A percentile compares a stretch with the other conserved stretches of the same genome.
Evolutionary conservation across 2,113 vertebrate species (phyloP).

Genomic region (Cheirogaleus medius): DNA sequence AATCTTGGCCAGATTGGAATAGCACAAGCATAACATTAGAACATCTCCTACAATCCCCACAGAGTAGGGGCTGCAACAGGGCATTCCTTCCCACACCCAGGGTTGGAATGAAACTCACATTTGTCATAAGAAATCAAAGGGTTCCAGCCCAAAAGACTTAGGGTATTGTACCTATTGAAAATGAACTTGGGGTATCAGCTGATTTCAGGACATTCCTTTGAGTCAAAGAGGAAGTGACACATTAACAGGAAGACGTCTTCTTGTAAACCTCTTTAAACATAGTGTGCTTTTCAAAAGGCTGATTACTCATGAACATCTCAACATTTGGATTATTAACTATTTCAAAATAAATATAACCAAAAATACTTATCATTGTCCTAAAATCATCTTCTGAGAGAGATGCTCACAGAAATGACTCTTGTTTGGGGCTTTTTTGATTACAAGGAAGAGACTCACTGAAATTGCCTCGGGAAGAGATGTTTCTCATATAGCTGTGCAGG

Average conservation of each 20-base stretch:
- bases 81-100: background rate
- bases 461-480: background rate
- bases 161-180: background rate
- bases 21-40: background rate
- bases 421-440: background rate
- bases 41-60: background rate
- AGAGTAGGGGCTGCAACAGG: background rate
- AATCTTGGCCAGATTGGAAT: background rate
- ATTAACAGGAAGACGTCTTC: constrained; percentile 10
- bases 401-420: background rate
- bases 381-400: constrained; percentile 19
- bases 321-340: background rate
- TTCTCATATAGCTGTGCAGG: background rate
- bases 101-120: background rate
- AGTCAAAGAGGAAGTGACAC: constrained; percentile 44
- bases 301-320: constrained; percentile 18
- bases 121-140: background rate
- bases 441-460: background rate
- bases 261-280: constrained; percentile 2
- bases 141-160: background rate
- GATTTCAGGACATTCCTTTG: background rate
- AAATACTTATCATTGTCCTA: constrained; percentile 7
- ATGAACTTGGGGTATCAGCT: background rate
- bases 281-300: constrained; percentile 23
- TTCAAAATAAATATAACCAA: constrained; percentile 10